Evolutionary conservation across 2,888 invertebrate species (phyloP).

Genomic region (Augochlorella aurata): DNA sequence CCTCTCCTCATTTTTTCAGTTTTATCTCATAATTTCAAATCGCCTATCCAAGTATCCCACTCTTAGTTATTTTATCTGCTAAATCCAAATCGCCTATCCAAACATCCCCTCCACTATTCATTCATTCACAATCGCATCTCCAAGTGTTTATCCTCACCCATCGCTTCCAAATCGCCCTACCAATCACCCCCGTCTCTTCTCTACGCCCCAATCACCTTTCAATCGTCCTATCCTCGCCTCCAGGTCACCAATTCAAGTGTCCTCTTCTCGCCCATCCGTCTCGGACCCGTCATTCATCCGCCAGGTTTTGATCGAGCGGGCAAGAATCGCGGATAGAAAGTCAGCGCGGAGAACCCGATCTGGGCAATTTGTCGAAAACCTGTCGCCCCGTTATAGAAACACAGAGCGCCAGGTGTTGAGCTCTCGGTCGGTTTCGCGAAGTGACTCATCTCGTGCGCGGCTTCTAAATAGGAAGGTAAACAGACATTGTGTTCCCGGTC

Average conservation of each 20-base stretch:
- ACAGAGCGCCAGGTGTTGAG: conserved; percentile 30
- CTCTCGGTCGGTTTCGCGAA: conserved; percentile 19
- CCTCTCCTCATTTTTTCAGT: no score
- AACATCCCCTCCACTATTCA: no score
- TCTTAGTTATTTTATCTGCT: no score
- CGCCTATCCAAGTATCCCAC: no score
- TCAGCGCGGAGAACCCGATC: neutral
- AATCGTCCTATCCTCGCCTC: neutral
- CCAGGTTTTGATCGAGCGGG: neutral
- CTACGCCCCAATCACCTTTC: neutral
- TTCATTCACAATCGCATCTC: neutral
- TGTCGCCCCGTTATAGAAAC: neutral
- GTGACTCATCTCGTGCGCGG: conserved; percentile 52
- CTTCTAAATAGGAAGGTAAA: conserved; percentile 71
- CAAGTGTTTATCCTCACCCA: neutral
- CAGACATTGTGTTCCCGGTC: conserved; percentile 57
- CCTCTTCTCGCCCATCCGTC: neutral
- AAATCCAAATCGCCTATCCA: no score
- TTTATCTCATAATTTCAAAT: no score
- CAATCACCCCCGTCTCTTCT: neutral
- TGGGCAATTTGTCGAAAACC: conserved; percentile 32
- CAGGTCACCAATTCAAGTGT: neutral
- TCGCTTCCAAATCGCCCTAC: neutral
- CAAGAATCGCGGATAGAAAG: neutral
- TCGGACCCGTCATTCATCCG: neutral